Base-by-base conservation (phyloP, 2,888 invertebrate genomes). In the Poecilus cupreus region DNA sequence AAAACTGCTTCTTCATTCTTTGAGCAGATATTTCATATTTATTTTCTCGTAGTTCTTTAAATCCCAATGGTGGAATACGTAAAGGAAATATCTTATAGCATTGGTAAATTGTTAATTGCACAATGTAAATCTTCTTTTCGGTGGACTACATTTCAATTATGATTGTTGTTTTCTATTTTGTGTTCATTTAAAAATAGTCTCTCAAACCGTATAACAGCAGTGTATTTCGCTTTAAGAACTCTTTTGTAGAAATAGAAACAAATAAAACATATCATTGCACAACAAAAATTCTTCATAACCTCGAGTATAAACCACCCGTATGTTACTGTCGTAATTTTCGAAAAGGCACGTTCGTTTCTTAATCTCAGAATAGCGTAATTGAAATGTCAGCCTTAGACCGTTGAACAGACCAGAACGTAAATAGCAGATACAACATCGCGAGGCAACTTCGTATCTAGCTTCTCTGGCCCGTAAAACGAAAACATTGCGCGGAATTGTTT, bases 321-420 rank as follows among this genome's bases (percentile, higher is more conserved):
- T 79, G 70, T 79, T 79, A 70, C 79, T 79, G 70, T 79, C 70
- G 70, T 51, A 79, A 79, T 68, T 70, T 79, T 49, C 78, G 24
- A 64, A 32, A 46, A 78, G 49, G 32, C 78, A 78, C 57, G 68
- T 68, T 24, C 64, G 46, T 78, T 79, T 79, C 51, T 18, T 79
- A 79, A 79, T 79, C 79, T 70, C 16, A 68, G 32, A 57, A 49
- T 32, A 37, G 68, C 70, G 68, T 70, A 79, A 79, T 79, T 70
- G 79, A 79, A 79, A 79, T 79, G 79, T 79, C 79, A 78, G 64
- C 54, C 60, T 64, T 74, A 43, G n/a, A 6, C 5, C 2, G 26
- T n/a, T n/a, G 60, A 32, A 18, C 64, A 68, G 20, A 68, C 60
- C 60, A 60, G 37, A 16, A 39, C 32, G 78, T 78, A 43, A 39